Conservation (phyloP, 2,113 vertebrate genomes). For the Onychostoma macrolepis region DNA sequence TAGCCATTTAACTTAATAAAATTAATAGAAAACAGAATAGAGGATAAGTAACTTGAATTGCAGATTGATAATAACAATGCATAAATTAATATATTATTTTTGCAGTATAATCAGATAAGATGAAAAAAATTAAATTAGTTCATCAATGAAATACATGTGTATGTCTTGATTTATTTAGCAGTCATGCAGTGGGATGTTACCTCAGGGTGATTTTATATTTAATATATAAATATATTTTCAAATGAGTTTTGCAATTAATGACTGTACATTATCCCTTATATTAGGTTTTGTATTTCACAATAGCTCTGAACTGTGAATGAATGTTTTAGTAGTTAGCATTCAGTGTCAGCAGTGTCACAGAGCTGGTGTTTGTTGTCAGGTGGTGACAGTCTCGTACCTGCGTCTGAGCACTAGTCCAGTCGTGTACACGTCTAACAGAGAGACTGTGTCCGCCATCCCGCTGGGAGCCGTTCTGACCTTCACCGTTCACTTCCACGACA, state of each 20-base stretch:
- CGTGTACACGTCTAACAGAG: slow-evolving; percentile 75
- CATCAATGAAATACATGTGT: no score
- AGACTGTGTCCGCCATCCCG: slow-evolving; percentile 80
- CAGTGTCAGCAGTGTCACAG: background rate
- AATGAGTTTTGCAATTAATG: background rate
- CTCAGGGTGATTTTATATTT: background rate
- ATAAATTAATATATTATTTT: no score
- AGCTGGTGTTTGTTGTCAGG: slow-evolving; percentile 71
- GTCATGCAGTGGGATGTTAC: background rate
- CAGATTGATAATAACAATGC: background rate
- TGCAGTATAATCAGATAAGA: no score
- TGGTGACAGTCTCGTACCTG: slow-evolving; percentile 90
- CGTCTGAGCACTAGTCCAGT: slow-evolving; percentile 83
- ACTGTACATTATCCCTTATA: background rate
- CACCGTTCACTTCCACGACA: slow-evolving; percentile 87
- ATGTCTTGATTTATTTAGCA: background rate
- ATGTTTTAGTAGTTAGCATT: background rate
- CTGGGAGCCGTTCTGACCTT: slow-evolving; percentile 86
- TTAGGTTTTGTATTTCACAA: background rate
- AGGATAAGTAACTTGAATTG: background rate
- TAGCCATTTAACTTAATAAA: background rate
- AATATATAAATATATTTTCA: no score
- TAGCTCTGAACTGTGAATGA: background rate
- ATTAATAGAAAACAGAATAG: background rate
- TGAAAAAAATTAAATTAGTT: no score